Base-by-base conservation (phyloP, 2,888 invertebrate species). In the Sinelater perroti region DNA sequence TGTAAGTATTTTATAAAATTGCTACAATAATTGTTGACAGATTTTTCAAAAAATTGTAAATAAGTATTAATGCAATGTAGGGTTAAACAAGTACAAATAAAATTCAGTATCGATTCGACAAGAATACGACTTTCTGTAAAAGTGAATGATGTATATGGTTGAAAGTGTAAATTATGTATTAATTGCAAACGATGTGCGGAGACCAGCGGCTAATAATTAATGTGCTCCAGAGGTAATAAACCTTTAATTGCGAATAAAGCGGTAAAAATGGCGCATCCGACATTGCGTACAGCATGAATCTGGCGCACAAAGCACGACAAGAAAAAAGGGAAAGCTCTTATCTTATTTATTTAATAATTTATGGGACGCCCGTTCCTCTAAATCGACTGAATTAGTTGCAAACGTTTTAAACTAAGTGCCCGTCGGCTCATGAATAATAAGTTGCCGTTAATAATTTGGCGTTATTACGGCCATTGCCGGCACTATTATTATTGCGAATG, bases 261-360 rank as follows among this genome's bases (percentile, higher is more conserved):
- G 24, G 24, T 40, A 40, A 40, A 40, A 40, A 40, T 40, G 11
- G 24, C 40, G 40, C 40, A 40, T 18, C 11, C 14, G 40, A 40
- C 16, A 40, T 40, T 40, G 40, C 40, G 40, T 40, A 26, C 40
- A 13, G 24, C 40, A 26, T 40, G 40, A 40, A 24, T 40, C 40
- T 24, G 18, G 28, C 2, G 28, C 8, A 28, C 28, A 28, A 28
- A 28, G 10, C 7, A 24, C 28, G 5, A n/a, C 8, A 28, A 28
- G n/a, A 24, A 24, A 40, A 40, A 21, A 26, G 40, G 40, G 21
- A 24, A 38, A 13, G 38, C 20, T 10, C 38, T 10, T 18, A 20
- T 38, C 38, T 38, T 38, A 40, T 40, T 40, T 40, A 40, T 40
- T 40, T 40, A 40, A 24, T 24, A 40, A 21, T 40, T 14, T 40